Percentiles rank a stretch among this genome's conserved stretches.
Conservation (phyloP, 2,888 invertebrate genomes). For the Drosophila trichaetosa region DNA sequence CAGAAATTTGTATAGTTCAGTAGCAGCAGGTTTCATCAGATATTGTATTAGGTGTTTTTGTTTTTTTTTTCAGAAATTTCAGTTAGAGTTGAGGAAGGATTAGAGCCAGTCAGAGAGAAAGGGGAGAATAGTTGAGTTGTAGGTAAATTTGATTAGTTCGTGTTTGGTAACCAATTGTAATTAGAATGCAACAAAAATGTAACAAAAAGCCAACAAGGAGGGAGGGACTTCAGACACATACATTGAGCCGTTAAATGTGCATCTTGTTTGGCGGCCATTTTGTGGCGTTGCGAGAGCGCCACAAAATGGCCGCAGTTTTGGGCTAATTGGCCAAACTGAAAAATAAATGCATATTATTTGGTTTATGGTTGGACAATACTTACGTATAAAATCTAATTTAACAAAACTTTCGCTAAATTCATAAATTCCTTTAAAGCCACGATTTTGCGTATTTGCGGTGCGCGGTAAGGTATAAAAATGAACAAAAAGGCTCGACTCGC, state of each 20-base stretch:
- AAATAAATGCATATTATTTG: constrained; percentile 40
- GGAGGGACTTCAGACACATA: constrained; percentile 72
- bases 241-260: constrained; percentile 71
- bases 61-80: constrained; percentile 28
- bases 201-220: constrained; percentile 39
- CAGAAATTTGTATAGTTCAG: constrained; percentile 42
- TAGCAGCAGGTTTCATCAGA: constrained; percentile 29
- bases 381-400: constrained; percentile 93
- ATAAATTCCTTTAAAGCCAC: constrained; percentile 99
- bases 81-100: constrained; percentile 8
- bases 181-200: constrained; percentile 67
- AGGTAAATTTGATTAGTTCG: constrained; percentile 14
- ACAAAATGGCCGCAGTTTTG: constrained; percentile 37
- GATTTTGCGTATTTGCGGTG: constrained; percentile 97
- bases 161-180: constrained; percentile 22
- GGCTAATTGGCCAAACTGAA: constrained; percentile 34
- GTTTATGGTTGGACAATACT: constrained; percentile 67
- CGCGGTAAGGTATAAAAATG: constrained; percentile 96
- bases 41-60: constrained; percentile 14
- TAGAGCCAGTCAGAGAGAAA: constrained; percentile 9
- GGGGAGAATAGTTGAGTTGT: constrained; percentile 14
- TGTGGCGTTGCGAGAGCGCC: constrained; percentile 26
- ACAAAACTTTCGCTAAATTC: constrained; percentile 99
- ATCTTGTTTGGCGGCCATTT: constrained; percentile 34
- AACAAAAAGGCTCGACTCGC: constrained; percentile 95